phyloP scores from a whole-genome alignment of 2,797 vertebrate species.

The Muscicapa comitata region DNA sequence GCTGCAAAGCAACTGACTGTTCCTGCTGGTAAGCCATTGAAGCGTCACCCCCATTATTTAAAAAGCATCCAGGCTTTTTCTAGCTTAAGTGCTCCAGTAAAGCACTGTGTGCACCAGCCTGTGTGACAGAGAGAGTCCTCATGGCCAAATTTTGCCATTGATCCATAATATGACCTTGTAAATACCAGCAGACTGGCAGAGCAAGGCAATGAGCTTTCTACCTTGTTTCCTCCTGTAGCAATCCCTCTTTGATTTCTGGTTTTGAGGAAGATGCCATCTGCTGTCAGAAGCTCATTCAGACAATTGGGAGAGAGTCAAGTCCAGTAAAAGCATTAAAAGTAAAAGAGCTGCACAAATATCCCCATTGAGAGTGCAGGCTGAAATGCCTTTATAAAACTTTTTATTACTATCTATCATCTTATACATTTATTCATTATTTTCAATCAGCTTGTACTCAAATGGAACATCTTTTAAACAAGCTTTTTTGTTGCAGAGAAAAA shows the following conservation, averaged over 20 bases:
- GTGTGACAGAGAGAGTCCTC: background rate
- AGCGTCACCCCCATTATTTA: background rate
- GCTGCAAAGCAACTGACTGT: background rate
- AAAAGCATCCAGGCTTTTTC: background rate
- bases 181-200: background rate
- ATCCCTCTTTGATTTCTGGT: background rate
- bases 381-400: background rate
- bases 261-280: conserved; percentile 50
- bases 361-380: accelerated
- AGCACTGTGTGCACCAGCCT: background rate
- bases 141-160: background rate
- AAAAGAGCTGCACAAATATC: background rate
- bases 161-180: background rate
- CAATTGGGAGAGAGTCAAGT: background rate
- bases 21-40: background rate
- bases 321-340: background rate
- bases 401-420: background rate
- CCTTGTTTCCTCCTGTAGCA: background rate
- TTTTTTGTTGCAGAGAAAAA: background rate
- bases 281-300: background rate
- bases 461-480: background rate
- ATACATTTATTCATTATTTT: background rate
- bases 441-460: background rate
- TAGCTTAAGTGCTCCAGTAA: background rate
- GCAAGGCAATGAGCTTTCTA: background rate